Evolutionary conservation across 64 coral and sea anemone genomes (phyloP).

Genomic region (Catalaphyllia jardinei): DNA sequence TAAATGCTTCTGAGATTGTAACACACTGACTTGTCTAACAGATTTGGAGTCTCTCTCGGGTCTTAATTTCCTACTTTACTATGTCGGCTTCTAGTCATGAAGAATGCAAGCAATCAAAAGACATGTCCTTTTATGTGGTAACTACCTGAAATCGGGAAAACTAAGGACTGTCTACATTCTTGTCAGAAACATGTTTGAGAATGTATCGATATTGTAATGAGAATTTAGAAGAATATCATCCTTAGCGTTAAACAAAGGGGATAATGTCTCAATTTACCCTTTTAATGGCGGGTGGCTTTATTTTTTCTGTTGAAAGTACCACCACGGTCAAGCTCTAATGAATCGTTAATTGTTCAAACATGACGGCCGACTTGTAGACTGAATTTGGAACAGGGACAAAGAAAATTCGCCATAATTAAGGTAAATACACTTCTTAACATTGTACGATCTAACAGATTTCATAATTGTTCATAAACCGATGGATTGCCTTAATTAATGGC

Average conservation of each 20-base stretch:
- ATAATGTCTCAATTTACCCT: neutral
- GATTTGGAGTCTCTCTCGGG: no score
- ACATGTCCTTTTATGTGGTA: neutral
- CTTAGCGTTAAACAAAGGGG: neutral
- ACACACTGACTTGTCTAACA: no score
- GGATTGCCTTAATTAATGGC: no score
- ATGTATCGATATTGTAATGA: neutral
- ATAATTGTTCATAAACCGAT: no score
- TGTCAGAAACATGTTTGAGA: neutral
- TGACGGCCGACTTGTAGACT: neutral
- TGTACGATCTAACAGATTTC: no score
- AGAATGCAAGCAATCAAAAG: no score
- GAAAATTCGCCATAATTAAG: neutral
- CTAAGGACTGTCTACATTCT: neutral
- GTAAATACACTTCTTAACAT: neutral
- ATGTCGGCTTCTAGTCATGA: no score
- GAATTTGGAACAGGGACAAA: neutral
- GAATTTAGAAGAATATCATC: neutral
- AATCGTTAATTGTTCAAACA: slow-evolving; percentile 10
- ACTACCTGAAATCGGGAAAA: no score
- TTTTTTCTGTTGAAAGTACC: neutral
- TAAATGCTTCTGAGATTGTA: no score
- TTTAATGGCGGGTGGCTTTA: slow-evolving; percentile 5
- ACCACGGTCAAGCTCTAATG: neutral
- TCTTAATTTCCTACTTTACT: no score